These are phyloP conservation scores for Papilio demoleus DNA, from an alignment of 2,888 invertebrate genomes.

Conservation along the genomic window DNA sequence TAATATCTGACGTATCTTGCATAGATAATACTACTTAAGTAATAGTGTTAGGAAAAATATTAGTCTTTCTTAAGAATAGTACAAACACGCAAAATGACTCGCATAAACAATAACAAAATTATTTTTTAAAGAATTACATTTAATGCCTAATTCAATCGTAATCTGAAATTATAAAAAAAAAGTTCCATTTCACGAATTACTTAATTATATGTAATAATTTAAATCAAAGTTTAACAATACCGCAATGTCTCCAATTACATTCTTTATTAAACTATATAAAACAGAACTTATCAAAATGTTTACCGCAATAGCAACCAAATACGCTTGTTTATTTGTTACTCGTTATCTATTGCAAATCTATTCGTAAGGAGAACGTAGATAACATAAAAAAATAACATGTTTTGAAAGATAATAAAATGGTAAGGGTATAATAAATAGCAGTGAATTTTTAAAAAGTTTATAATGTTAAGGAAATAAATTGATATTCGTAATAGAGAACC, in stretches of 20 bases:
- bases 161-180: too few species aligned
- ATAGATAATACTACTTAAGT: background rate
- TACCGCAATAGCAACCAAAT: background rate
- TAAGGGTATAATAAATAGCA: background rate
- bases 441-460: too few species aligned
- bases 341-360: constrained; percentile 9
- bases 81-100: too few species aligned
- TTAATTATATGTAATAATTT: too few species aligned
- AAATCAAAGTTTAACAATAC: too few species aligned
- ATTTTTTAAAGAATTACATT: too few species aligned
- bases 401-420: background rate
- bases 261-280: background rate
- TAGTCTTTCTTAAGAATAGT: too few species aligned
- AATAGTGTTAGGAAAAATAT: background rate
- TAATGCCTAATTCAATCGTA: too few species aligned
- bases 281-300: background rate
- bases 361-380: constrained; percentile 1
- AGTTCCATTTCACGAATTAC: too few species aligned
- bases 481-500: background rate
- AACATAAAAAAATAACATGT: constrained; percentile 9
- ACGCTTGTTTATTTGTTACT: background rate
- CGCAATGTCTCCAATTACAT: too few species aligned
- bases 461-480: background rate
- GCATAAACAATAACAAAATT: too few species aligned
- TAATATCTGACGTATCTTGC: background rate